Conservation (phyloP, 1,140 invertebrate genomes). For the Drosophila ironensis region DNA sequence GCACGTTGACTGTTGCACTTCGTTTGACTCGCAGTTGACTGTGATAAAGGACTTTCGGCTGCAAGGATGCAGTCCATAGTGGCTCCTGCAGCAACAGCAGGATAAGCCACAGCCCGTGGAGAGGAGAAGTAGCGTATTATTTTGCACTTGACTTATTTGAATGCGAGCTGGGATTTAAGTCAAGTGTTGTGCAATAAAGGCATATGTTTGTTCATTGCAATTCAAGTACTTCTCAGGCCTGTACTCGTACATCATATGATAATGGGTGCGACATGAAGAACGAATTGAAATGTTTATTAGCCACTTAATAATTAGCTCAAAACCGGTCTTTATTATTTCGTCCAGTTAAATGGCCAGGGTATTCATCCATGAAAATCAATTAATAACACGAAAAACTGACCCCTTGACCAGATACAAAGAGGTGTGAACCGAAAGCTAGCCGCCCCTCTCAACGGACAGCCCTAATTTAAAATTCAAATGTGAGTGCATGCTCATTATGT, state of each 20-base stretch:
- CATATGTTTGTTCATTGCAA: constrained; percentile 27
- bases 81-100: constrained; percentile 13
- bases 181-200: constrained; percentile 43
- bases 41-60: constrained; percentile 77
- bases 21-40: constrained; percentile 77
- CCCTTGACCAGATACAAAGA: constrained; percentile 32
- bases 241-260: background rate
- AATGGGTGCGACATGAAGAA: background rate
- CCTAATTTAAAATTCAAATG: constrained; percentile 76
- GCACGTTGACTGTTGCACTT: constrained; percentile 71
- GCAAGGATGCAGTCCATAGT: constrained; percentile 25
- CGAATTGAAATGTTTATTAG: constrained; percentile 18
- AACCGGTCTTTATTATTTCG: constrained; percentile 9
- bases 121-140: constrained; percentile 33
- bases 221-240: constrained; percentile 8
- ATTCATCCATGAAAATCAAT: constrained; percentile 39
- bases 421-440: constrained; percentile 57
- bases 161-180: constrained; percentile 50
- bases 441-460: constrained; percentile 1
- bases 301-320: constrained; percentile 17
- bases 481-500: constrained; percentile 47
- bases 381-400: constrained; percentile 59
- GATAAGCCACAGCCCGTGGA: background rate
- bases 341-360: constrained; percentile 9
- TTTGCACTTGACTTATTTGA: constrained; percentile 68